Base-by-base conservation (phyloP, 1,140 invertebrate species). In the Belonocnema kinseyi region DNA sequence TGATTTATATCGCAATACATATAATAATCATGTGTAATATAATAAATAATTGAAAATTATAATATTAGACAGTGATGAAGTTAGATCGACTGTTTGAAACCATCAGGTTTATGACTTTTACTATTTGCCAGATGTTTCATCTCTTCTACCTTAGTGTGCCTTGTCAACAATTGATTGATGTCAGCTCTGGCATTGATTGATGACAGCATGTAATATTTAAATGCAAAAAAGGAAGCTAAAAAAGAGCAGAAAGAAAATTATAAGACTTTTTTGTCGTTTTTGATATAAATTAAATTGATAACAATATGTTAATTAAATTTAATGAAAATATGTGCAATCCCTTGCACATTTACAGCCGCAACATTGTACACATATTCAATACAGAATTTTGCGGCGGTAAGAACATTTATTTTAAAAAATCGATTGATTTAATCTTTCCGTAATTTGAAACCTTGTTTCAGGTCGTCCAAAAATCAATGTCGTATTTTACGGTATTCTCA, bases 281-380 rank as follows among this genome's bases (percentile, higher is more conserved):
- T 11, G n/a, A n/a, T 11, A 46, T 11, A 46, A 46, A 46, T 46
- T 0, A 46, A 46, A 46, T 11, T 46, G 1, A 46, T 46, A 46
- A 46, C 1, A 46, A 46, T 10, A 46, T 11, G 7, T 46, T 46
- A 10, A n/a, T 19, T 8, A 19, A 56, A 56, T 56, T 56, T 56
- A 14, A 66, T 66, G n/a, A 66, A 8, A 33, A 33, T 1, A 14
- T n/a, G 26, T 16, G 14, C 26, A 66, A 40, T 14, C 8, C 61
- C 61, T 16, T 66, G 61, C 16, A 46, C 61, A 7, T 66, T 66
- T 40, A 66, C 61, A 46, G 61, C 26, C 8, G 61, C 33, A 66
- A 66, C 46, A 66, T 8, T 66, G 13, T 66, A 66, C 21, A 66
- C 61, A 10, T 66, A 46, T 40, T 66, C 61, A 66, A 66, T 66